phyloP scores from a whole-genome alignment of 2,888 invertebrate genomes.

The Craniophora ligustri region DNA sequence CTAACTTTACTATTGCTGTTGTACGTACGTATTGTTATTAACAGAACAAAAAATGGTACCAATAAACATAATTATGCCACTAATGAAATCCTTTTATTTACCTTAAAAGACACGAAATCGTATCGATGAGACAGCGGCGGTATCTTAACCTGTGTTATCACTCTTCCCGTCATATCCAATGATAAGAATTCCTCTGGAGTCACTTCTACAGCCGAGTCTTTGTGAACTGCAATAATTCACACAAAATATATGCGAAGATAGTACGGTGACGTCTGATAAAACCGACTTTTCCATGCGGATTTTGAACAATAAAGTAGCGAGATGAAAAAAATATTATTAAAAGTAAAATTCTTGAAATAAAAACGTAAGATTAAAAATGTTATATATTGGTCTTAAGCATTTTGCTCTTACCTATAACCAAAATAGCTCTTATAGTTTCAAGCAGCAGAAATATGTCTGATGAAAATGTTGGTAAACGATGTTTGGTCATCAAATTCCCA shows the following conservation, averaged over 20 bases:
- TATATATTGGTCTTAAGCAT: too few species aligned
- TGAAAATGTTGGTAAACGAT: slow-evolving; percentile 89
- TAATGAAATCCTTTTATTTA: too few species aligned
- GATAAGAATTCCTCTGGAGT: slow-evolving; percentile 69
- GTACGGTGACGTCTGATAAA: background rate
- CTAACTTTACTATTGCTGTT: too few species aligned
- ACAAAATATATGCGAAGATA: background rate
- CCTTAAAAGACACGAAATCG: slow-evolving; percentile 71
- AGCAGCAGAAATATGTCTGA: slow-evolving; percentile 90
- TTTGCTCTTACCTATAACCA: slow-evolving; percentile 81
- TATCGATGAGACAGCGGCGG: slow-evolving; percentile 68
- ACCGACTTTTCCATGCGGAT: too few species aligned
- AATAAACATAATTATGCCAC: too few species aligned
- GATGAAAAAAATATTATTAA: too few species aligned
- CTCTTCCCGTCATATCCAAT: slow-evolving; percentile 70
- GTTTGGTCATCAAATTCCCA: slow-evolving; percentile 91
- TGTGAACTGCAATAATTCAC: slow-evolving; percentile 51
- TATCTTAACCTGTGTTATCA: slow-evolving; percentile 68
- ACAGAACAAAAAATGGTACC: too few species aligned
- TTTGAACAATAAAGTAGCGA: too few species aligned
- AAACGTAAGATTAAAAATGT: too few species aligned
- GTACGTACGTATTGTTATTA: too few species aligned
- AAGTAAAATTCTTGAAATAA: too few species aligned
- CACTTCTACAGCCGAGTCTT: slow-evolving; percentile 55
- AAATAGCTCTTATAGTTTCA: slow-evolving; percentile 84